Evolutionary conservation across 2,888 invertebrate species (phyloP).

Genomic region (Ophion costatus): DNA sequence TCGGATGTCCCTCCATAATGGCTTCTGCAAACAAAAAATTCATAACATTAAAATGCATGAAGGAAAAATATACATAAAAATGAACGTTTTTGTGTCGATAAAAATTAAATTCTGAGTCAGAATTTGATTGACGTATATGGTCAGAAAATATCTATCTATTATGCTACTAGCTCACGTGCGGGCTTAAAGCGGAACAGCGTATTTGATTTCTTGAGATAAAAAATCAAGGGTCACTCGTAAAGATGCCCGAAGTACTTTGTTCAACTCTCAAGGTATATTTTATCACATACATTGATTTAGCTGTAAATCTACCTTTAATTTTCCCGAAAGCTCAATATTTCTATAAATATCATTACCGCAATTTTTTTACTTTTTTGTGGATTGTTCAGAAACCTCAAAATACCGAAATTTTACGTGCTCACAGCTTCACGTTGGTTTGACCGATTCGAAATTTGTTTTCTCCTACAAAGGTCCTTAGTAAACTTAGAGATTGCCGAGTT

Average conservation of each 20-base stretch:
- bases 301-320: constrained; percentile 2
- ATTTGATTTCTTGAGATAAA: no score
- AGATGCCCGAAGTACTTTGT: background rate
- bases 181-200: no score
- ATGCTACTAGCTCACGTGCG: no score
- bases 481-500: no score
- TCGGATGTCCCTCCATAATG: constrained; percentile 29
- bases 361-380: background rate
- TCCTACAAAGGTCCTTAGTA: no score
- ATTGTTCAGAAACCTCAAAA: constrained; percentile 10
- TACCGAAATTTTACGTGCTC: constrained; percentile 1
- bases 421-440: background rate
- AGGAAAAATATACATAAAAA: constrained; percentile 28
- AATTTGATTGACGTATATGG: background rate
- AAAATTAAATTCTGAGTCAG: background rate
- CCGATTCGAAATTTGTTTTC: background rate
- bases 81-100: constrained; percentile 7
- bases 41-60: constrained; percentile 30
- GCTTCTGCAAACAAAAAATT: constrained; percentile 42
- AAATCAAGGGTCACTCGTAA: no score
- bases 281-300: constrained; percentile 5
- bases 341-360: background rate
- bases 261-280: constrained; percentile 10
- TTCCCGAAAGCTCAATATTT: constrained; percentile 13
- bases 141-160: background rate